phyloP scores from a whole-genome alignment of 2,888 invertebrate genomes.

The Andrena bucephala region DNA sequence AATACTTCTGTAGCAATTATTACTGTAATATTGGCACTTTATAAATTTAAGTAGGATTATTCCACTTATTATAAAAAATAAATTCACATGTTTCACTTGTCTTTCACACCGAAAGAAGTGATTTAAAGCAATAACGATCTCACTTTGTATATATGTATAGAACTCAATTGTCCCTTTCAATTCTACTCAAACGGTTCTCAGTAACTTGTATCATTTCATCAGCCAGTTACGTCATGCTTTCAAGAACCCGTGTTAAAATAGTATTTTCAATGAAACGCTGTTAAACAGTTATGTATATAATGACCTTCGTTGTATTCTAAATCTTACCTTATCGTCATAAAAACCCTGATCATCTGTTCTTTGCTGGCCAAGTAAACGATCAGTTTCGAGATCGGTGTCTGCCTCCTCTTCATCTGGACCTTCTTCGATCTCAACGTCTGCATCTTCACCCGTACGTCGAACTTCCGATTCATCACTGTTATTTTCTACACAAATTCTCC shows the following conservation, averaged over 20 bases:
- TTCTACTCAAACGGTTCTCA: background rate
- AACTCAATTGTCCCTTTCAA: background rate
- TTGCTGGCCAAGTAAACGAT: slow-evolving; percentile 96
- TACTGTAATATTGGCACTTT: background rate
- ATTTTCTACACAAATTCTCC: slow-evolving; percentile 82
- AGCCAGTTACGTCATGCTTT: slow-evolving; percentile 9
- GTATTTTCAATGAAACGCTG: slow-evolving; percentile 9
- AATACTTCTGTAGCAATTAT: background rate
- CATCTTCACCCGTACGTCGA: slow-evolving; percentile 80
- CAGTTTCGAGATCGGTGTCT: slow-evolving; percentile 99
- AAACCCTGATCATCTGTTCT: slow-evolving; percentile 97
- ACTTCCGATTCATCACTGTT: slow-evolving; percentile 83
- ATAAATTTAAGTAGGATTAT: background rate
- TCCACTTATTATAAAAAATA: background rate
- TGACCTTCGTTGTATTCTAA: background rate
- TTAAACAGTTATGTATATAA: background rate
- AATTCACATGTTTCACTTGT: background rate
- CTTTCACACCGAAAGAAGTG: background rate
- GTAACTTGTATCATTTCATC: slow-evolving; percentile 7
- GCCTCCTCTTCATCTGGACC: slow-evolving; percentile 90
- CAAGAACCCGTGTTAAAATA: slow-evolving; percentile 2
- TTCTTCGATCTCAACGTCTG: slow-evolving; percentile 82
- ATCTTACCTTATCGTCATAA: slow-evolving; percentile 93
- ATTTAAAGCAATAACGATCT: background rate
- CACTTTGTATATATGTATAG: background rate